These are phyloP conservation scores for Drosophila bifasciata DNA, from an alignment of 1,140 invertebrate species.

Conservation along the genomic window DNA sequence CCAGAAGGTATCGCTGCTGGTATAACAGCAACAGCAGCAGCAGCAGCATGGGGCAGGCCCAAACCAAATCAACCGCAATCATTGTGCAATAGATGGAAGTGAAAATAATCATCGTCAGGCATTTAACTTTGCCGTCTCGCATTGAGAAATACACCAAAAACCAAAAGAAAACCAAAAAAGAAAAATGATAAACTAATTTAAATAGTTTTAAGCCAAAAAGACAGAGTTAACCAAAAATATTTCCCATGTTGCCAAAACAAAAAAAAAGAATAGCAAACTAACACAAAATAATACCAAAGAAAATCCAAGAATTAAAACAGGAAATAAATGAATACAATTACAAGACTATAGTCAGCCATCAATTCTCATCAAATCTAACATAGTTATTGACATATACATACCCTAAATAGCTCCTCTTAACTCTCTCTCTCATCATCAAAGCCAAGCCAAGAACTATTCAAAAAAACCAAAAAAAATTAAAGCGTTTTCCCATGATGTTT, in stretches of 20 bases:
- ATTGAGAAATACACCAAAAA: conserved; percentile 18
- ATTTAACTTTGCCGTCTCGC: conserved; percentile 40
- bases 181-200: conserved; percentile 50
- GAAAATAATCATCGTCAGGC: conserved; percentile 24
- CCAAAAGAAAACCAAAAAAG: conserved; percentile 31
- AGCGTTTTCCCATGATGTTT: conserved; percentile 4
- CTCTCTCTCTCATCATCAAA: conserved; percentile 27
- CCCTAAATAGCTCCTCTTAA: conserved; percentile 17
- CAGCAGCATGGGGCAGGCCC: conserved; percentile 17
- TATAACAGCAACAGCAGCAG: conserved; percentile 62
- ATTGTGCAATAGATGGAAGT: conserved; percentile 75
- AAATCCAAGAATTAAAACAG: conserved; percentile 10
- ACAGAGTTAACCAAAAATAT: conserved; percentile 41
- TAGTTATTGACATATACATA: conserved; percentile 31
- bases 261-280: conserved; percentile 18
- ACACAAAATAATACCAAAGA: conserved; percentile 49
- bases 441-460: conserved; percentile 38
- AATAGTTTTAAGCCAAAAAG: conserved; percentile 56
- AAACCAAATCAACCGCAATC: conserved; percentile 58
- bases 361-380: conserved; percentile 52
- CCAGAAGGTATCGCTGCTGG: conserved; percentile 80
- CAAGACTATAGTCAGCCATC: conserved; percentile 47
- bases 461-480: background rate
- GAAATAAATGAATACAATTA: conserved; percentile 39
- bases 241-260: conserved; percentile 75